Evolutionary conservation across 2,888 invertebrate genomes (phyloP).

Genomic region (Nudaria mundana): DNA sequence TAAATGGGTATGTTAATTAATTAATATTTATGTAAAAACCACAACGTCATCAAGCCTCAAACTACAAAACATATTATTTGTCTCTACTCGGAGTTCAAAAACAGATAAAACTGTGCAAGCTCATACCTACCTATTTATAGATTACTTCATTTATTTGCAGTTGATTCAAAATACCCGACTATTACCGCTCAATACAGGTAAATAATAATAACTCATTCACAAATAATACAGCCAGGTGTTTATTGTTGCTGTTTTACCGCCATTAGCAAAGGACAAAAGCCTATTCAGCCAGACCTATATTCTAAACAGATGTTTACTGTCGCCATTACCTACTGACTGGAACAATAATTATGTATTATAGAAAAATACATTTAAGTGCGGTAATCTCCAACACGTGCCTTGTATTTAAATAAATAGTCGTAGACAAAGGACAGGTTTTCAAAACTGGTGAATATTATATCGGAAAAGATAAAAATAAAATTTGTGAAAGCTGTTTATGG

Average conservation of each 20-base stretch:
- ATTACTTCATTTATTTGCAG: too few relatives aligned
- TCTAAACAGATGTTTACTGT: constrained; percentile 11
- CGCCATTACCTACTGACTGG: neutral
- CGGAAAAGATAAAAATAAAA: neutral
- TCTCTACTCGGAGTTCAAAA: too few relatives aligned
- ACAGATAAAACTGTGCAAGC: too few relatives aligned
- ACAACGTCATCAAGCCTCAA: too few relatives aligned
- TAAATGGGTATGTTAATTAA: too few relatives aligned
- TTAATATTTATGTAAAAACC: too few relatives aligned
- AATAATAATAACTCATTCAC: neutral
- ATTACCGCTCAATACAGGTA: constrained; percentile 7
- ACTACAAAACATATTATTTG: too few relatives aligned
- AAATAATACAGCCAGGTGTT: constrained; percentile 18
- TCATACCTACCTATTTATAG: too few relatives aligned
- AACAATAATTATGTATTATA: neutral
- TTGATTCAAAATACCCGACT: too few relatives aligned
- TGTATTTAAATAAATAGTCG: neutral
- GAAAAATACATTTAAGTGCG: neutral
- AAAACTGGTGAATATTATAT: constrained; percentile 1
- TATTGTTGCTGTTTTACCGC: neutral
- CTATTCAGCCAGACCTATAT: constrained; percentile 6
- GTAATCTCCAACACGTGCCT: constrained; percentile 7
- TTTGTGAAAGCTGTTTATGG: neutral
- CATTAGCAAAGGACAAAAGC: constrained; percentile 8
- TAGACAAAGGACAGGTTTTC: neutral